Conservation (phyloP, 2,888 invertebrate genomes). For the Drosophila putrida region DNA sequence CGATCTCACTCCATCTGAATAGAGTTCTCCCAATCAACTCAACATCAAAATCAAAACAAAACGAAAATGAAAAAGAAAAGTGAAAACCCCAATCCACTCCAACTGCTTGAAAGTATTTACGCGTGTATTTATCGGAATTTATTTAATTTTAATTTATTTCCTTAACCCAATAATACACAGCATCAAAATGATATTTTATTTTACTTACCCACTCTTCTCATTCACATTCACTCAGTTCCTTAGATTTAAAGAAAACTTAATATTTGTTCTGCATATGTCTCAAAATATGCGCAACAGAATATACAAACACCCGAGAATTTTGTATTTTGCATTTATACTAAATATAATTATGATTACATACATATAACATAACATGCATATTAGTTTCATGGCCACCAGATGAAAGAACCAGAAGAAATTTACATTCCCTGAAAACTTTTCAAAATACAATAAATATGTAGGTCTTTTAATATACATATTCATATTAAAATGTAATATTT, state of each 20-base stretch:
- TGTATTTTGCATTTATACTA: constrained; percentile 65
- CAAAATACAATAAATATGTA: constrained; percentile 14
- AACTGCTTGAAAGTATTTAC: constrained; percentile 58
- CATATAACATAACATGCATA: constrained; percentile 32
- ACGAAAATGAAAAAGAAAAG: background rate
- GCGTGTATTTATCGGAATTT: constrained; percentile 33
- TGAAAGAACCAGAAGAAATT: constrained; percentile 7
- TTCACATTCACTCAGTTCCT: constrained; percentile 4
- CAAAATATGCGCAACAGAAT: constrained; percentile 36
- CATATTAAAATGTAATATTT: constrained; percentile 36
- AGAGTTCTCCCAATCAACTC: constrained; percentile 73
- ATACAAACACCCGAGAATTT: constrained; percentile 52
- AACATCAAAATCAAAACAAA: background rate
- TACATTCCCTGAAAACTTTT: constrained; percentile 48
- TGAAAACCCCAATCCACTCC: constrained; percentile 28
- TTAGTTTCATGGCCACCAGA: constrained; percentile 35
- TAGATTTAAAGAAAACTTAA: constrained; percentile 33
- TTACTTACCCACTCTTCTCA: background rate
- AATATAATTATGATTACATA: constrained; percentile 54
- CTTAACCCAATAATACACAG: constrained; percentile 48
- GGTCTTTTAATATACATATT: constrained; percentile 24
- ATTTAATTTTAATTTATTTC: constrained; percentile 37
- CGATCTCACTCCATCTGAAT: constrained; percentile 91
- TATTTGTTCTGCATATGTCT: constrained; percentile 37
- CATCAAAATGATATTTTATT: constrained; percentile 33